Evolutionary conservation across 2,888 invertebrate species (phyloP).

Genomic region (Nasonovia ribisnigri): DNA sequence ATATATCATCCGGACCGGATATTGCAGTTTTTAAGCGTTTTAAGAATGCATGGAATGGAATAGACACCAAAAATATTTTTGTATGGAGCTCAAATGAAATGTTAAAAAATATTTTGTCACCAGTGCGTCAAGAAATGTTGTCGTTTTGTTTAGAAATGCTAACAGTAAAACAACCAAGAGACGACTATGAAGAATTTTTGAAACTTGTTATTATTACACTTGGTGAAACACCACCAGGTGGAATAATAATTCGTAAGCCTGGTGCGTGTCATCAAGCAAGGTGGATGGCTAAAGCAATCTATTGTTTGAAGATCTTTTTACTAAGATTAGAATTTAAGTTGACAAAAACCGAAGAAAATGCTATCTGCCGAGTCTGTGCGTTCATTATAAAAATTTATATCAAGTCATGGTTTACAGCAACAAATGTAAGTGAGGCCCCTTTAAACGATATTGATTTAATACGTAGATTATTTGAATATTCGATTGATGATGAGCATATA

Average conservation of each 20-base stretch:
- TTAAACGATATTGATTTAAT: constrained; percentile 63
- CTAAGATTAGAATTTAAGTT: too few species aligned
- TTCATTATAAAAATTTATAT: constrained; percentile 65
- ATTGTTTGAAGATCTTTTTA: too few species aligned
- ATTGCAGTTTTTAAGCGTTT: constrained; percentile 61
- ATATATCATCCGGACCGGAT: constrained; percentile 67
- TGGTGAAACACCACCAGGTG: too few species aligned
- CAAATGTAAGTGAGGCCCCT: constrained; percentile 53
- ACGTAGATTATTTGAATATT: constrained; percentile 36
- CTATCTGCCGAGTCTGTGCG: constrained; percentile 63
- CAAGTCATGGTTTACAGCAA: constrained; percentile 64
- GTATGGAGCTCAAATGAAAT: background rate
- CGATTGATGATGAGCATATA: constrained; percentile 57
- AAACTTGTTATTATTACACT: too few species aligned
- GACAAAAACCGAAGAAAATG: too few species aligned
- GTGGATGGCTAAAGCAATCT: too few species aligned
- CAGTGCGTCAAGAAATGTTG: constrained; percentile 20
- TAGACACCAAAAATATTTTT: constrained; percentile 41
- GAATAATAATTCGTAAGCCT: too few species aligned
- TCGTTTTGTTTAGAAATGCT: constrained; percentile 20
- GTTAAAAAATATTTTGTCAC: constrained; percentile 13
- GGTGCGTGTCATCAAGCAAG: too few species aligned
- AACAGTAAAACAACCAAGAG: constrained; percentile 36
- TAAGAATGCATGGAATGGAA: constrained; percentile 40
- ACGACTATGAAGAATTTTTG: too few species aligned